Percentiles rank a stretch among this genome's conserved stretches.
These are phyloP conservation scores for Lacanobia oleracea DNA, from an alignment of 2,888 invertebrate genomes.

Conservation along the genomic window DNA sequence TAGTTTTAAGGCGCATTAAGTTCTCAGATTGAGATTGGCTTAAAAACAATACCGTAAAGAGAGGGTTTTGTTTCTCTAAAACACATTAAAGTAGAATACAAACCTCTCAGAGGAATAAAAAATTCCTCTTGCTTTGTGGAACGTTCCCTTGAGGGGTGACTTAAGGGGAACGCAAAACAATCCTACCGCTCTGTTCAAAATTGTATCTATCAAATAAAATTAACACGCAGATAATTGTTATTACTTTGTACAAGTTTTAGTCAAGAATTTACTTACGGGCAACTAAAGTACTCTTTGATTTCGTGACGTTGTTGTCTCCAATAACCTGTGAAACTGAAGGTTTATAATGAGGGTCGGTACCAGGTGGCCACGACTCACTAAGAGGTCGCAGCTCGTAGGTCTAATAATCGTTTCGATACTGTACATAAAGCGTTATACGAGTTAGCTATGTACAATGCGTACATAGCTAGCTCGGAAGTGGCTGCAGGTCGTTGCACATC, in stretches of 20 bases:
- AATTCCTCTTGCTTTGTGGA: constrained; percentile 33
- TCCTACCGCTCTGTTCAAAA: constrained; percentile 18
- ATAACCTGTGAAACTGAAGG: constrained; percentile 21
- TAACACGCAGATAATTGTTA: constrained; percentile 25
- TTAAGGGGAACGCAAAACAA: constrained; percentile 9
- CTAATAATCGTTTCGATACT: constrained; percentile 45
- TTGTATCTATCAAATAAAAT: constrained; percentile 17
- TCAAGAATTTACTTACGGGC: neutral
- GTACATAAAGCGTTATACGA: constrained; percentile 46
- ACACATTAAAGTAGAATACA: constrained; percentile 24
- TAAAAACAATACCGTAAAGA: constrained; percentile 35
- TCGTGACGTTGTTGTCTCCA: neutral
- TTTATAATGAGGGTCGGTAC: constrained; percentile 33
- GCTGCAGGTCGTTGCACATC: constrained; percentile 83
- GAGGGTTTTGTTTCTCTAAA: constrained; percentile 13
- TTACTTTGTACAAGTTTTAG: constrained; percentile 13
- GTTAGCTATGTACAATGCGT: constrained; percentile 50
- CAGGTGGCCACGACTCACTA: constrained; percentile 38
- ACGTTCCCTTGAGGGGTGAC: constrained; percentile 22
- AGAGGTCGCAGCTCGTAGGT: constrained; percentile 15
- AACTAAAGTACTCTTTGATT: neutral
- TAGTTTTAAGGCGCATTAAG: constrained; percentile 25
- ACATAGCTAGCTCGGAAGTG: constrained; percentile 72
- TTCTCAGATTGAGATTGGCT: constrained; percentile 23
- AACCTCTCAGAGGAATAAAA: constrained; percentile 3